Conservation (phyloP, 2,888 invertebrate genomes). For the Herminia tarsipennalis region DNA sequence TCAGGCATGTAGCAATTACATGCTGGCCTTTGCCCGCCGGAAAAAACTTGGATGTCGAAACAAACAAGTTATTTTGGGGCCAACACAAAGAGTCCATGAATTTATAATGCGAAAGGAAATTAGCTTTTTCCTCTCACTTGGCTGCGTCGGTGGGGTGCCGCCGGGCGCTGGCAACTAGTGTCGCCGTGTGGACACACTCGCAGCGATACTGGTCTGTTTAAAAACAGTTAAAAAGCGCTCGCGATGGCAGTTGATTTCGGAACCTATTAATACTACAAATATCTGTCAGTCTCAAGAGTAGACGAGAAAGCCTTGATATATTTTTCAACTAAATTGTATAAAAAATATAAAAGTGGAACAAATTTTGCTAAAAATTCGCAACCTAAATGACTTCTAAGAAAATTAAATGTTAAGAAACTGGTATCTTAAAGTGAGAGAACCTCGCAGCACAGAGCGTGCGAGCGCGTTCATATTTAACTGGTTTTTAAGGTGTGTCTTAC, state of each 20-base stretch:
- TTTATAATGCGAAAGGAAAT: constrained; percentile 78
- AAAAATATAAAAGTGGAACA: no score
- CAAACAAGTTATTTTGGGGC: constrained; percentile 76
- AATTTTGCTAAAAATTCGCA: background rate
- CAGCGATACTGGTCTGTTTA: background rate
- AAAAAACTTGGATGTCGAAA: constrained; percentile 65
- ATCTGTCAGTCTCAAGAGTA: no score
- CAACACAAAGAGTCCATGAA: constrained; percentile 79
- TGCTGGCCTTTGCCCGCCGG: constrained; percentile 52
- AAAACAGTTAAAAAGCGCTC: background rate
- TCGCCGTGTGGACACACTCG: constrained; percentile 4
- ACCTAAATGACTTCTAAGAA: constrained; percentile 8
- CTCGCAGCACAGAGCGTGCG: constrained; percentile 18
- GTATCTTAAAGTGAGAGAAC: constrained; percentile 14
- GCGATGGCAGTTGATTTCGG: no score
- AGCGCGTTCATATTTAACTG: constrained; percentile 46
- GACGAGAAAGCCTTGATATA: no score
- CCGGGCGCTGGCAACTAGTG: constrained; percentile 6
- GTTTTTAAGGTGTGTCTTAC: constrained; percentile 32
- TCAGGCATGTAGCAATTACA: constrained; percentile 64
- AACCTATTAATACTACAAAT: no score
- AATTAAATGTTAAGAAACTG: constrained; percentile 4
- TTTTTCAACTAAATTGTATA: no score
- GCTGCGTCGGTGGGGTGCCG: constrained; percentile 21
- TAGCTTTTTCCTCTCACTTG: constrained; percentile 71